Evolutionary conservation across 1,140 invertebrate genomes (phyloP), one percentile per base, ranked within the genome.

Genomic region (Doryteuthis pealeii): DNA sequence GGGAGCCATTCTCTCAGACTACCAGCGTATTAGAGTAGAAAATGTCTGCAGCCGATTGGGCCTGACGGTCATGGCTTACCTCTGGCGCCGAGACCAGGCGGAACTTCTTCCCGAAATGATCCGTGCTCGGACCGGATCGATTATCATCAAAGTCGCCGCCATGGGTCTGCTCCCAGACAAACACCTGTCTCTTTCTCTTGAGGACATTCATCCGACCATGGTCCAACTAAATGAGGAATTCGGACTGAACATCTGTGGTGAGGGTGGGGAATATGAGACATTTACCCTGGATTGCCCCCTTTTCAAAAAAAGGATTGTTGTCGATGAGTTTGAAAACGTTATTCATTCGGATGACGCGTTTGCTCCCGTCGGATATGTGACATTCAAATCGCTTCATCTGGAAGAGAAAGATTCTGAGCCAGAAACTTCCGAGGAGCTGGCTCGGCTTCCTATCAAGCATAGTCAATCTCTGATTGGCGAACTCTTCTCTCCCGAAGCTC

Each of bases 241-340:
- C 90, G 96, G 96, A 28, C 89, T 99, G 74, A 98, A 99, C 90
- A 92, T 99, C 66, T 99, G 98, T 90, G 98, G 98, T 62, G 98
- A 99, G 90, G 98, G 98, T 58, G 98, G 98, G 68, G 98, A 99
- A 89, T 99, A 98, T 88, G 98, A 99, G 90, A 97, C 96, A 40
- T 96, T 99, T 85, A 98, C 96, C 18, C 89, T 98, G 74, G 96
- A 99, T 90, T 99, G 97, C 89, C 97, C 97, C 28, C 89, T 99
- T 65, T 99, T 98, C 88, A 93, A 92, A 82, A 96, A 95, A 87
- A 80, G 70, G 85, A 93, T 99, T 87, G 90, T 95, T 76, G 94
- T 96, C 90, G 94, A 96, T 88, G 93, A 96, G 80, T 93, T 91
- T 78, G 94, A 97, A 90, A 92, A 92, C 81, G 91, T 98, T 45